Evolutionary conservation across 2,888 invertebrate genomes (phyloP), one percentile per base, ranked within the genome.

Genomic region (Drosophila macrothrix): DNA sequence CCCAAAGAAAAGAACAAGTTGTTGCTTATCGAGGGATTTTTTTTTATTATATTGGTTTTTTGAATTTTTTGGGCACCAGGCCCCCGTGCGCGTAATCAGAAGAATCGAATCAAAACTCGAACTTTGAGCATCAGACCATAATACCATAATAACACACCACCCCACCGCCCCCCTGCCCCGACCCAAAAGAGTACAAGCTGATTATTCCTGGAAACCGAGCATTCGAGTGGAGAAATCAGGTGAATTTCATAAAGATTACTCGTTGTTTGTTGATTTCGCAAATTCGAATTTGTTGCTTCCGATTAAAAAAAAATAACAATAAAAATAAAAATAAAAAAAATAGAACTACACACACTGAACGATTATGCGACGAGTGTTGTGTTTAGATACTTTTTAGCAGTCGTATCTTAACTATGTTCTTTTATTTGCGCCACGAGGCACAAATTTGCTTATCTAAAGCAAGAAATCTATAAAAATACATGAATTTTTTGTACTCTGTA

Each of bases 41-140:
- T 22, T 10, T 4, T 16, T 12, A 19, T 3, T 14, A 22, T 22
- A 12, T 16, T 25, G 25, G 3, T 0, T 54, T 22, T 22, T 22
- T 4, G 2, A 0, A 1, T 0, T 35, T 39, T 12, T 39, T 12
- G 12, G 39, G n/a, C 39, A 56, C 50, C 72, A 72, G 63, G 64
- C 75, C 71, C 62, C 53, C 65, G 19, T 35, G 22, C 14, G 2
- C 4, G 6, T 28, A n/a, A 56, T 55, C 37, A 29, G 39, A 56
- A 10, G 16, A 54, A 25, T 25, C 35, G 7, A 54, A 59, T 55
- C 63, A 49, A 56, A 41, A 35, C 1, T 62, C 49, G 85, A 43
- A 78, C 83, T 83, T 84, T 79, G 83, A 31, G 37, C 77, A 84
- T 85, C 85, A 75, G 81, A 28, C 72, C 81, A 84, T 81, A 69